These are phyloP conservation scores for Drosophila tropicalis DNA, from an alignment of 1,140 invertebrate species.

Conservation along the genomic window DNA sequence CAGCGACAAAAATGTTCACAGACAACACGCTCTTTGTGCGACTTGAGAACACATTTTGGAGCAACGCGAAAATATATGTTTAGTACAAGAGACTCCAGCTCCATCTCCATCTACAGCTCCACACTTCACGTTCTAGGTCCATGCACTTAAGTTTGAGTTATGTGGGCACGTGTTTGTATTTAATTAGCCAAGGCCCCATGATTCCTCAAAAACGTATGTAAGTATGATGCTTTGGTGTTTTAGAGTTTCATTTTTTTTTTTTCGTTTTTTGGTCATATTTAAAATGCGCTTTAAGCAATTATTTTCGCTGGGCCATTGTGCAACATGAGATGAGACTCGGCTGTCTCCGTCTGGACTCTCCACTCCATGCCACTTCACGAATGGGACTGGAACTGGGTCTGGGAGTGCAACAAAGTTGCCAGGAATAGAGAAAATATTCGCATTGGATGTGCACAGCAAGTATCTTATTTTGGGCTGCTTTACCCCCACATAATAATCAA, in stretches of 20 bases:
- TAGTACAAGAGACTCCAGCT: neutral
- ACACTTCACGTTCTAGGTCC: slow-evolving; percentile 7
- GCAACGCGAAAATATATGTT: slow-evolving; percentile 13
- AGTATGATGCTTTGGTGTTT: slow-evolving; percentile 23
- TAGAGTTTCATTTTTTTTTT: slow-evolving; percentile 36
- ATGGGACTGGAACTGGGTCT: slow-evolving; percentile 27
- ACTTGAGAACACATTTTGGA: slow-evolving; percentile 18
- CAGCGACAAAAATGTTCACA: slow-evolving; percentile 50
- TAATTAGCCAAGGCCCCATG: slow-evolving; percentile 67
- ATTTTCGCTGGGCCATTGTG: slow-evolving; percentile 73
- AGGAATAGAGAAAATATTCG: slow-evolving; percentile 39
- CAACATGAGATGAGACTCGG: slow-evolving; percentile 37
- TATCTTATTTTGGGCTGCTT: slow-evolving; percentile 66
- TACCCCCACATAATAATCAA: slow-evolving; percentile 69
- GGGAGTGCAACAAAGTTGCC: slow-evolving; percentile 53
- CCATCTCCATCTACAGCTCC: no score
- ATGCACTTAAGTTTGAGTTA: slow-evolving; percentile 61
- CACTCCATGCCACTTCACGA: slow-evolving; percentile 17
- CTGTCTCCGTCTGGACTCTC: slow-evolving; percentile 32
- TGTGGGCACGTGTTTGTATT: slow-evolving; percentile 75
- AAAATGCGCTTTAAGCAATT: slow-evolving; percentile 78
- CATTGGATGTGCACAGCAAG: slow-evolving; percentile 45
- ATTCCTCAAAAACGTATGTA: slow-evolving; percentile 42
- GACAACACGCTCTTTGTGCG: slow-evolving; percentile 57
- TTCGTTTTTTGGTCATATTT: slow-evolving; percentile 67